Conservation (phyloP, 1,140 invertebrate species). For the Zaprionus inermis region DNA sequence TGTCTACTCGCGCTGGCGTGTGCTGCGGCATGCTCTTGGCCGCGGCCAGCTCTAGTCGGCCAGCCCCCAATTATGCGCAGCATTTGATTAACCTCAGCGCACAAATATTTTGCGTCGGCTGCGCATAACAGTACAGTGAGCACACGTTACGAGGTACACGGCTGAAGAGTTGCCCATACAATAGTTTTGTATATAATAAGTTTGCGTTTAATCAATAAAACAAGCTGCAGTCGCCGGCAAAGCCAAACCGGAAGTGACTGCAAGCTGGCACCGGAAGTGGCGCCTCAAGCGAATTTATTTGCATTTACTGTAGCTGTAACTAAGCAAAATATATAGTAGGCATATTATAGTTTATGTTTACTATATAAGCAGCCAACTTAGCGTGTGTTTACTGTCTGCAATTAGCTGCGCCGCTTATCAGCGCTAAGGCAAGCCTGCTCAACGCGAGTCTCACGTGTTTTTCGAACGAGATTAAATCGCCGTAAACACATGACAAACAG, state of each 20-base stretch:
- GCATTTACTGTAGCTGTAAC: neutral
- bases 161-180: neutral
- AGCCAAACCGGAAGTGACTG: neutral
- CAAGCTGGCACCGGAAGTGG: neutral
- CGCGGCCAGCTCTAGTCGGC: constrained; percentile 1
- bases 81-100: constrained; percentile 13
- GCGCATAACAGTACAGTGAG: neutral
- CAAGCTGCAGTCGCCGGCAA: neutral
- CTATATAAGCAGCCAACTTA: neutral
- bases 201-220: neutral
- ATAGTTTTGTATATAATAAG: neutral
- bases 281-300: neutral
- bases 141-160: neutral
- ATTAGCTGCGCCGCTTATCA: neutral
- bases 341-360: neutral
- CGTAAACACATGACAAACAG: constrained; percentile 61
- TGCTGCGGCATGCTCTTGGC: constrained; percentile 45
- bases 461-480: constrained; percentile 6
- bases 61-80: constrained; percentile 3
- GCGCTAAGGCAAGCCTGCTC: neutral
- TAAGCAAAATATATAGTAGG: neutral
- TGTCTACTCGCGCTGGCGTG: constrained; percentile 87
- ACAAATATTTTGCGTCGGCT: neutral
- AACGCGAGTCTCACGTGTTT: constrained; percentile 1
- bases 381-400: neutral